phyloP scores from a whole-genome alignment of 2,888 invertebrate species.

The Eristalinus sepulchralis region DNA sequence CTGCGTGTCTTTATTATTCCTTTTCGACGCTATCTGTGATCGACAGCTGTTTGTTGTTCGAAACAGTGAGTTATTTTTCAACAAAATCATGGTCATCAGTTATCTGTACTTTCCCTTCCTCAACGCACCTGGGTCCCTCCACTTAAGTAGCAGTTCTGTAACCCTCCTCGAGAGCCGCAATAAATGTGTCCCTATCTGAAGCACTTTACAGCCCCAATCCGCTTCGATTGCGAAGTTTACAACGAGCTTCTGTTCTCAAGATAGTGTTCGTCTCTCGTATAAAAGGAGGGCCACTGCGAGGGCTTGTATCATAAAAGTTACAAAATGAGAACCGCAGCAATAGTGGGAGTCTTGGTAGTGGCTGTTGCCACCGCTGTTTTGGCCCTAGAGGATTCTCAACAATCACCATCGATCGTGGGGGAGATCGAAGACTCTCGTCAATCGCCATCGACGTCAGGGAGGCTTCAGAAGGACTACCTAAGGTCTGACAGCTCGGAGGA shows the following conservation, averaged over 20 bases:
- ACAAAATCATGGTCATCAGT: not conserved
- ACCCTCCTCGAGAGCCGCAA: not conserved
- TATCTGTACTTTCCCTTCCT: not conserved
- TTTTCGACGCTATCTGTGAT: too few species aligned
- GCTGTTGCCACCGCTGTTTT: not conserved
- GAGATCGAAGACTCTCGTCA: too few species aligned
- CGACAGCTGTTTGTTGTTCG: not conserved
- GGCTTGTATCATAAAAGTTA: not conserved
- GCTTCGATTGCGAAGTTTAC: not conserved
- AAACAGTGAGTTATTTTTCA: too few species aligned
- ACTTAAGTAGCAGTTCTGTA: not conserved
- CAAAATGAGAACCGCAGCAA: constrained; percentile 21
- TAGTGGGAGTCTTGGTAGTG: constrained; percentile 19
- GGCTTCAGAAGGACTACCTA: too few species aligned
- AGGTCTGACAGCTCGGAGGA: too few species aligned
- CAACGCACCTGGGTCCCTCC: not conserved
- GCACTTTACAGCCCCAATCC: constrained; percentile 4
- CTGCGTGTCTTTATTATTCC: too few species aligned
- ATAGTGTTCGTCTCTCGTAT: constrained; percentile 13
- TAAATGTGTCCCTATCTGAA: constrained; percentile 4
- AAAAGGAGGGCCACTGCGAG: constrained; percentile 6
- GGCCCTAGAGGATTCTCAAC: not conserved
- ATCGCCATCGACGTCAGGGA: too few species aligned
- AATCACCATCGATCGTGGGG: too few species aligned
- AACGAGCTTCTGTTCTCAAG: constrained; percentile 29